A percentile compares a stretch with the other conserved stretches of the same genome.
Evolutionary conservation across 2,113 vertebrate species (phyloP).

Genomic region (Typhlomys cinereus): DNA sequence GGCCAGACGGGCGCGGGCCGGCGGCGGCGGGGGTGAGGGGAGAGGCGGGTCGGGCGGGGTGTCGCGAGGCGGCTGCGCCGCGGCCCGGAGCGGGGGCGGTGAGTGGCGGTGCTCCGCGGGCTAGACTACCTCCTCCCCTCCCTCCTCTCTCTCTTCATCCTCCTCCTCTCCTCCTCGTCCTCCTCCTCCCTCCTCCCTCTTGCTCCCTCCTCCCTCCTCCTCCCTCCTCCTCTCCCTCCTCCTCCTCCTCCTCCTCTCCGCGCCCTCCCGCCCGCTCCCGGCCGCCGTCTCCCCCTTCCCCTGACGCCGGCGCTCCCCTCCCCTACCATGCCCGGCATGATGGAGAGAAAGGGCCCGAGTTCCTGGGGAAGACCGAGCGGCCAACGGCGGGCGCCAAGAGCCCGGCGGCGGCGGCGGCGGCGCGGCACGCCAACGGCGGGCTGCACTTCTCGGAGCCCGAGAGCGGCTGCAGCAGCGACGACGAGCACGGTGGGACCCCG

Average conservation of each 20-base stretch:
- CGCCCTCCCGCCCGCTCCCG: conserved; percentile 64
- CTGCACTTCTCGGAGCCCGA: conserved; percentile 92
- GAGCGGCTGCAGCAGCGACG: conserved; percentile 94
- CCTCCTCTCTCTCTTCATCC: conserved; percentile 45
- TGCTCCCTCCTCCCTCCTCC: conserved; percentile 68
- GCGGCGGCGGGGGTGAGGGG: conserved; percentile 72
- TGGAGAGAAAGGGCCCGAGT: conserved; percentile 95
- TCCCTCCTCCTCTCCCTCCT: conserved; percentile 64
- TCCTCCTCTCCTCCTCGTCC: conserved; percentile 62
- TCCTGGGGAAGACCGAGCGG: conserved; percentile 89
- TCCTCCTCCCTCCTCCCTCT: conserved; percentile 68
- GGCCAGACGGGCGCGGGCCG: conserved; percentile 50
- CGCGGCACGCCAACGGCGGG: conserved; percentile 88
- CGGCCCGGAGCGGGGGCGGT: conserved; percentile 73
- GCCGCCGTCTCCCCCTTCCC: conserved; percentile 69
- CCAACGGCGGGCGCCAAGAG: conserved; percentile 93
- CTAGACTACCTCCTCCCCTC: conserved; percentile 67
- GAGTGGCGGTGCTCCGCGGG: no score
- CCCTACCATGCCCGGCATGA: conserved; percentile 93
- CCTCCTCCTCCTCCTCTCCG: conserved; percentile 50
- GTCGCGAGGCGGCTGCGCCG: conserved; percentile 74
- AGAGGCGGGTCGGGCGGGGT: conserved; percentile 75
- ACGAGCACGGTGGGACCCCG: conserved; percentile 93
- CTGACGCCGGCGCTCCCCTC: conserved; percentile 59
- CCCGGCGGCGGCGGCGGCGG: conserved; percentile 86